Evolutionary conservation across 2,888 invertebrate species (phyloP), one percentile per base, ranked within the genome.

Genomic region (Andrena minutula): DNA sequence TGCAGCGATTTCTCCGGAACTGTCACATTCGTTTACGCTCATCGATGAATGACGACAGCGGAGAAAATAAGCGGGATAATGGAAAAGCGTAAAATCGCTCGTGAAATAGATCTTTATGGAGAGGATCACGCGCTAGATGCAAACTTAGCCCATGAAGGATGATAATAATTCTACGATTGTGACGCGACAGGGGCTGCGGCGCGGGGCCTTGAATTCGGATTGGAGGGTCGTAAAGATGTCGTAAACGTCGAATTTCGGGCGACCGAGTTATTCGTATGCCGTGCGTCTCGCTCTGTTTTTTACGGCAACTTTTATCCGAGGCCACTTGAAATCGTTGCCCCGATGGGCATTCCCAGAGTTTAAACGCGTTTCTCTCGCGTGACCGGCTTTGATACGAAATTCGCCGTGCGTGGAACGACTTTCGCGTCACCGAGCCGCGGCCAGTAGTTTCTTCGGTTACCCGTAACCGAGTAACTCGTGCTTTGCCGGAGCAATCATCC

Each of bases 221-320:
- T 56, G 69, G 69, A 60, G 26, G 53, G 2, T 75, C 75, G 69
- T 75, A 79, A 79, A 73, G 73, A 65, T 41, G 53, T 73, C 69
- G 79, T 60, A 64, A 79, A 69, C 32, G 69, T 60, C 23, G 75
- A 79, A 69, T 65, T 76, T 72, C 64, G 30, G 35, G 47, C 47
- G 5, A 61, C 60, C 30, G 47, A 69, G 65, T 79, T 68, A 75
- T 79, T 79, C 76, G 69, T 74, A 73, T 76, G 74, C 71, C 20
- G 16, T 2, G 10, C 49, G 41, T 23, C 53, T 35, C 26, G n/a
- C 23, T 10, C 12, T 47, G 61, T 28, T 75, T 35, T 65, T 70
- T 71, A 30, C 12, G 32, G 26, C 16, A 53, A 69, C 58, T 73
- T 82, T 79, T 75, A 41, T 65, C 49, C 47, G 12, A 23, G 35